These are phyloP conservation scores for Mormyrops boulengeri DNA, from an alignment of 2,797 vertebrate species.

Conservation along the genomic window DNA sequence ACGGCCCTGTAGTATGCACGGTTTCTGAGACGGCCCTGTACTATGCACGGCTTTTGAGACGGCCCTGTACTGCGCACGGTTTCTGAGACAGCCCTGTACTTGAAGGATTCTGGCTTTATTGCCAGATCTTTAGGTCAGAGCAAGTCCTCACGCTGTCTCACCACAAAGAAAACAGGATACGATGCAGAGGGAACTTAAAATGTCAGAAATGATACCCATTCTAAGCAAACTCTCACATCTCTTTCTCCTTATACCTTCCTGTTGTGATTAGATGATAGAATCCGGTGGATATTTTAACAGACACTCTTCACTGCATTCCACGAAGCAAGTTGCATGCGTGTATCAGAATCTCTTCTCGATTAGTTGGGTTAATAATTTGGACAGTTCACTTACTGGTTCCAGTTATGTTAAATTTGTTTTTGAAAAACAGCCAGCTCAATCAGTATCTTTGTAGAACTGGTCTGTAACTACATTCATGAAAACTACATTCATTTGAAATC, in stretches of 20 bases:
- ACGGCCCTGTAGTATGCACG: too few relatives aligned
- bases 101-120: not conserved
- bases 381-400: not conserved
- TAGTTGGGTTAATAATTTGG: not conserved
- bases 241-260: not conserved
- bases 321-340: not conserved
- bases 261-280: not conserved
- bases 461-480: not conserved
- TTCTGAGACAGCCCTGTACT: not conserved
- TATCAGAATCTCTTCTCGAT: not conserved
- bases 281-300: not conserved
- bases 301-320: not conserved
- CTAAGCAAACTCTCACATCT: not conserved
- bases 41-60: not conserved
- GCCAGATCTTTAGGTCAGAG: not conserved
- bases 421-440: not conserved
- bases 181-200: not conserved
- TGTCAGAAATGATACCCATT: constrained; percentile 2
- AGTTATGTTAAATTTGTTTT: not conserved
- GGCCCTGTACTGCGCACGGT: too few relatives aligned
- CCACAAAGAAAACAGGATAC: not conserved
- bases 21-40: not conserved
- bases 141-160: not conserved
- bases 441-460: not conserved
- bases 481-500: not conserved